A percentile compares a stretch with the other conserved stretches of the same genome.
These are phyloP conservation scores for Aleiodes alternator DNA, from an alignment of 2,888 invertebrate genomes.

Conservation along the genomic window DNA sequence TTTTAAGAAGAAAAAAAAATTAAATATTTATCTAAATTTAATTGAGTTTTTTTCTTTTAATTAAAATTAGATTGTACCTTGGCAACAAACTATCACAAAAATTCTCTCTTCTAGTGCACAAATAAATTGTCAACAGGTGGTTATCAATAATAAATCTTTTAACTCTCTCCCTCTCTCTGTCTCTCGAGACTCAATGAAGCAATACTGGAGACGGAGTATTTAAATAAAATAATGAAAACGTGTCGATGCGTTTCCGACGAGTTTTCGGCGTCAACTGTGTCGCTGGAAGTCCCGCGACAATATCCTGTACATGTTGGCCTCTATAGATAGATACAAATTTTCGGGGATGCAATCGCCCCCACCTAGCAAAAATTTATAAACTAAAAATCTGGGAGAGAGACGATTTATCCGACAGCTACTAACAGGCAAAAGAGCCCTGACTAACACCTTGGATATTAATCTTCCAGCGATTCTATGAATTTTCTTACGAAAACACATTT, in stretches of 20 bases:
- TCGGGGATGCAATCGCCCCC: conserved; percentile 39
- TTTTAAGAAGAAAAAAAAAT: neutral
- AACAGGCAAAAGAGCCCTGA: conserved; percentile 21
- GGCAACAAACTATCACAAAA: neutral
- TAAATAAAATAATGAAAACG: conserved; percentile 14
- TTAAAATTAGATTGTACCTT: conserved; percentile 1
- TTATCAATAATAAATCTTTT: neutral
- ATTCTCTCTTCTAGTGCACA: neutral
- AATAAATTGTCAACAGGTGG: conserved; percentile 21
- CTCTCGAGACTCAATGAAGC: neutral
- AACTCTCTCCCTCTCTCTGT: neutral
- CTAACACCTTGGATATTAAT: conserved; percentile 29
- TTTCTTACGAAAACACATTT: too few species aligned
- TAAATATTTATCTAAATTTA: neutral
- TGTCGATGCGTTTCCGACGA: conserved; percentile 68
- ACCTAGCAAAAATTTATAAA: conserved; percentile 19
- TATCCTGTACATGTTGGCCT: conserved; percentile 68
- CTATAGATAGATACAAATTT: conserved; percentile 72
- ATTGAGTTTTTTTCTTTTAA: neutral
- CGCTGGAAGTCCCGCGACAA: conserved; percentile 71
- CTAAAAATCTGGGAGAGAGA: conserved; percentile 30
- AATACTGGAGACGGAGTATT: conserved; percentile 4
- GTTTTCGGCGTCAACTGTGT: conserved; percentile 72
- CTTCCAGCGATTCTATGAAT: conserved; percentile 8
- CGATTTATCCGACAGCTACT: conserved; percentile 20